phyloP scores from a whole-genome alignment of 2,113 vertebrate genomes.

The Seriola quinqueradiata region DNA sequence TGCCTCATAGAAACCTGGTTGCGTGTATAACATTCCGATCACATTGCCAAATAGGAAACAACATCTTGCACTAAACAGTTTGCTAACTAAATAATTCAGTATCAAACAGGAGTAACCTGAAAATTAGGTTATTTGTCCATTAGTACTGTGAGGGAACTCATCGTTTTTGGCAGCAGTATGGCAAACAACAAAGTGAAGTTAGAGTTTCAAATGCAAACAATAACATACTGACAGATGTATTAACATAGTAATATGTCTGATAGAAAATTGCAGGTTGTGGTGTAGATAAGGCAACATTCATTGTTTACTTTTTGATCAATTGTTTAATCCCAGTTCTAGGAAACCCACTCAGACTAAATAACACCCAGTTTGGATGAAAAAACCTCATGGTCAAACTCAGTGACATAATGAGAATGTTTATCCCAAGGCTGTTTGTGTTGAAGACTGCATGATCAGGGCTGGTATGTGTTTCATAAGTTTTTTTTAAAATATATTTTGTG shows the following conservation, averaged over 20 bases:
- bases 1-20: too few relatives aligned
- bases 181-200: not conserved
- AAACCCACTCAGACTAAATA: conserved; percentile 18
- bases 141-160: too few relatives aligned
- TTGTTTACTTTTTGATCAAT: not conserved
- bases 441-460: not conserved
- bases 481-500: conserved; percentile 13
- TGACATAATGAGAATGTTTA: not conserved
- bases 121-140: too few relatives aligned
- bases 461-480: not conserved
- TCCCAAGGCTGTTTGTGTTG: not conserved
- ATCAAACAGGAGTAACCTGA: too few relatives aligned
- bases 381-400: not conserved
- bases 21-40: too few relatives aligned
- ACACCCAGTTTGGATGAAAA: not conserved
- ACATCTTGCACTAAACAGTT: too few relatives aligned
- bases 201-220: not conserved
- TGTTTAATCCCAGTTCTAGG: not conserved
- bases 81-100: too few relatives aligned
- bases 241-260: not conserved
- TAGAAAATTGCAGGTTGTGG: not conserved
- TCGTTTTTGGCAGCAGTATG: too few relatives aligned
- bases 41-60: too few relatives aligned
- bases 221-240: not conserved
- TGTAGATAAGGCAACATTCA: not conserved